phyloP scores from a whole-genome alignment of 2,888 invertebrate genomes.

The Fragum fragum region DNA sequence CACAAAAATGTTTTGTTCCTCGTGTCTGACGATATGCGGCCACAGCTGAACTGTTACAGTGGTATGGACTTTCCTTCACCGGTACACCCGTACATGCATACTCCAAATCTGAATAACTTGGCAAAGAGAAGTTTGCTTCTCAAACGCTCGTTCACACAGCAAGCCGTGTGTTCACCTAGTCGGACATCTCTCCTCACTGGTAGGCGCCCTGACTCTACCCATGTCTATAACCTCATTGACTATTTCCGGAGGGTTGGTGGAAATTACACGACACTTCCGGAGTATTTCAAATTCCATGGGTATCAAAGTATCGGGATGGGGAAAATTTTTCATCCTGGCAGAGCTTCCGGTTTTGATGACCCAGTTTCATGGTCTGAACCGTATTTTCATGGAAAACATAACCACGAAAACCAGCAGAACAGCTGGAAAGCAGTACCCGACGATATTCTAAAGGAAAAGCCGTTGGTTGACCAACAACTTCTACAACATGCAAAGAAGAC shows the following conservation, averaged over 20 bases:
- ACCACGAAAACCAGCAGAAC: slow-evolving; percentile 90
- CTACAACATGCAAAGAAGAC: slow-evolving; percentile 90
- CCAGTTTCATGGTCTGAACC: slow-evolving; percentile 57
- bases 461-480: slow-evolving; percentile 93
- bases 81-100: slow-evolving; percentile 67
- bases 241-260: slow-evolving; percentile 71
- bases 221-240: slow-evolving; percentile 57
- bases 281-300: slow-evolving; percentile 69
- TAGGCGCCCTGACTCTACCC: slow-evolving; percentile 71
- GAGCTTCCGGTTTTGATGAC: slow-evolving; percentile 72
- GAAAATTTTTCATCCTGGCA: slow-evolving; percentile 70
- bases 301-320: slow-evolving; percentile 66
- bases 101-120: slow-evolving; percentile 71
- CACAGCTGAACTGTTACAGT: slow-evolving; percentile 64
- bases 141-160: slow-evolving; percentile 68
- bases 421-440: slow-evolving; percentile 71
- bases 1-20: slow-evolving; percentile 56
- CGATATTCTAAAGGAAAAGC: slow-evolving; percentile 86
- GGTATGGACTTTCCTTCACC: slow-evolving; percentile 67
- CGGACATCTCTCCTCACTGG: slow-evolving; percentile 68
- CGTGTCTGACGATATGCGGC: slow-evolving; percentile 63
- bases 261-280: slow-evolving; percentile 70
- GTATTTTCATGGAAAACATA: slow-evolving; percentile 71
- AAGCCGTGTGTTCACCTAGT: slow-evolving; percentile 66
- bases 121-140: slow-evolving; percentile 69